phyloP scores from a whole-genome alignment of 2,797 vertebrate genomes.

The Epinephelus awoara region DNA sequence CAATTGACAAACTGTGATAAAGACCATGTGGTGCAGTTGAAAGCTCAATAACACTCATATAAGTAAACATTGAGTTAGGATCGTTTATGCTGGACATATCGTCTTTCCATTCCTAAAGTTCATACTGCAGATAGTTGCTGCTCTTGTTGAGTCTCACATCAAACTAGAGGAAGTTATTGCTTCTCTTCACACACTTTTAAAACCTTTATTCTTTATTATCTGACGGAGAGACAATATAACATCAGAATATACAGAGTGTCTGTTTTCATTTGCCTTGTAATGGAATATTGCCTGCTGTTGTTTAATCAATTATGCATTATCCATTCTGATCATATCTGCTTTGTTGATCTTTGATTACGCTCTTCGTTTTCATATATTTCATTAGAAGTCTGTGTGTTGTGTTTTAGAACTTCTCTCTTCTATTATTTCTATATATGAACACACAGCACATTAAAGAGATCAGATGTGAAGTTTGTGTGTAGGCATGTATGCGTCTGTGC shows the following conservation, averaged over 20 bases:
- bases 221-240: background rate
- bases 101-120: background rate
- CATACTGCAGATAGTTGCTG: background rate
- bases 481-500: background rate
- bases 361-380: background rate
- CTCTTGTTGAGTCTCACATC: background rate
- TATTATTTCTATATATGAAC: too few species aligned
- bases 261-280: background rate
- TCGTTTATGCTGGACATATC: background rate
- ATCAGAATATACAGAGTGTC: too few species aligned
- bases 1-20: too few species aligned
- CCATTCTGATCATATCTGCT: conserved; percentile 3
- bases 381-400: background rate
- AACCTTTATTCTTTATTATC: background rate
- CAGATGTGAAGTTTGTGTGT: background rate
- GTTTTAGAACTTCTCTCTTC: background rate
- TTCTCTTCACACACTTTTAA: background rate
- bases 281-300: background rate
- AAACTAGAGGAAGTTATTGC: background rate
- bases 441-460: background rate
- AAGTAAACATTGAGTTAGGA: too few species aligned
- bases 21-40: too few species aligned
- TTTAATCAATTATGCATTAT: conserved; percentile 15
- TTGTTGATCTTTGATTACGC: too few species aligned
- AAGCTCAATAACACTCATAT: too few species aligned